Conservation (phyloP, 2,113 vertebrate genomes). For the Macheiramphus alcinus region DNA sequence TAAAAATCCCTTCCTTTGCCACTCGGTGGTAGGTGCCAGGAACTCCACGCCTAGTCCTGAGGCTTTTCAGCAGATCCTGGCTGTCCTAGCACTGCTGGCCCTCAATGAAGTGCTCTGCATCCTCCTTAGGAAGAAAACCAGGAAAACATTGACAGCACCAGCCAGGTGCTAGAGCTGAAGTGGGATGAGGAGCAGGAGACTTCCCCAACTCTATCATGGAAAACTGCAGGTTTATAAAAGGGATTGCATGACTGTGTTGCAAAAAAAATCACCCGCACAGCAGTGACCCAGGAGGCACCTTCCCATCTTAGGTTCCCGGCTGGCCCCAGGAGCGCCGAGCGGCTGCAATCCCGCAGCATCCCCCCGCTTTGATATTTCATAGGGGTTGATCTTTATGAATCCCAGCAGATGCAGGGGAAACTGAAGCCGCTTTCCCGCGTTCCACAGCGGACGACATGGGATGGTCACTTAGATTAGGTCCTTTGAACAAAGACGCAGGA, state of each 20-base stretch:
- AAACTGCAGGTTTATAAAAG: not conserved
- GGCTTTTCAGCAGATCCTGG: not conserved
- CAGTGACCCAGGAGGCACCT: not conserved
- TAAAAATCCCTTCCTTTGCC: not conserved
- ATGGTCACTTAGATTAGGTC: not conserved
- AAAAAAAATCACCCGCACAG: not conserved
- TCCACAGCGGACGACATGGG: not conserved
- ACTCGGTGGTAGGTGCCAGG: not conserved
- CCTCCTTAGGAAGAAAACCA: not conserved
- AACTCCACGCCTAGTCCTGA: not conserved
- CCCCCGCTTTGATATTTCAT: not conserved
- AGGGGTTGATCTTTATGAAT: not conserved
- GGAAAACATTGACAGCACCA: not conserved
- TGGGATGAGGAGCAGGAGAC: not conserved
- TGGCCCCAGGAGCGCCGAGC: accelerated
- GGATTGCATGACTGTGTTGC: not conserved
- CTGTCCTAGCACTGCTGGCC: not conserved
- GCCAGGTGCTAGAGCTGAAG: not conserved
- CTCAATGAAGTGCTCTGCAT: not conserved
- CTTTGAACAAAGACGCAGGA: not conserved
- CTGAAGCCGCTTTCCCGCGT: not conserved
- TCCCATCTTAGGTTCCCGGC: not conserved
- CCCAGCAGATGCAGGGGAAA: slow-evolving; percentile 36
- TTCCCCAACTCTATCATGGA: accelerated
- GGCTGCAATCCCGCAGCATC: not conserved